Base-by-base conservation (phyloP, 2,888 invertebrate species). In the Criorhina ranunculi region DNA sequence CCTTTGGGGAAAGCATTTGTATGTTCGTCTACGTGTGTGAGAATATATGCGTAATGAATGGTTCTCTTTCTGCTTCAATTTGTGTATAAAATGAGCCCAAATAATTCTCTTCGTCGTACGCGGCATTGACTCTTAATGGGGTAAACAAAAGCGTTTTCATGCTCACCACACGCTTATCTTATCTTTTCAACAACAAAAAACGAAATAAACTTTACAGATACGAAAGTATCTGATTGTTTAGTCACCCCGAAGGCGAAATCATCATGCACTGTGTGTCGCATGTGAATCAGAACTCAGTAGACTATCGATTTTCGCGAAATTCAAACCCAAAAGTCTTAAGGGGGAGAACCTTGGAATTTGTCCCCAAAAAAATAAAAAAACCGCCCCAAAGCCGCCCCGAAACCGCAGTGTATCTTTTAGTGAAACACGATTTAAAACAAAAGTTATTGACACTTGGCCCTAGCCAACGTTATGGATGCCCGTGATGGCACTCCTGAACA, bases 401-500 rank as follows among this genome's bases (percentile, higher is more conserved):
- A n/a, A n/a, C n/a, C n/a, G n/a, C n/a, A n/a, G n/a, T 12, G 24
- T 24, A 4, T 24, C 24, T 49, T 3, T 5, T 7, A 24, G n/a
- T 11, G 6, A 29, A 12, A 7, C 2, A 31, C 29, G 7, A 49
- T 1, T 8, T 11, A 8, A 12, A 12, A 31, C 2, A 53, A n/a
- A 31, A 15, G 5, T 12, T 12, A 15, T 12, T 31, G 46, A 46
- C 42, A 17, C 42, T 15, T 42, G 46, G 12, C 29, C 53, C 0
- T 31, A 31, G 12, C 19, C 31, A 12, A 33, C 49, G 51, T 37
- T 44, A 88, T 88, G 88, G 89, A 89, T 86, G 88, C 88, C 79
- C 87, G 88, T 5, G 89, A 91, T 86, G 88, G 87, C 76, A 89
- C 89, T 40, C 92, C 92, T 9, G 82, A 88, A 19, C 90, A 90